phyloP scores from a whole-genome alignment of 2,888 invertebrate species.

The Hyposoter didymator region DNA sequence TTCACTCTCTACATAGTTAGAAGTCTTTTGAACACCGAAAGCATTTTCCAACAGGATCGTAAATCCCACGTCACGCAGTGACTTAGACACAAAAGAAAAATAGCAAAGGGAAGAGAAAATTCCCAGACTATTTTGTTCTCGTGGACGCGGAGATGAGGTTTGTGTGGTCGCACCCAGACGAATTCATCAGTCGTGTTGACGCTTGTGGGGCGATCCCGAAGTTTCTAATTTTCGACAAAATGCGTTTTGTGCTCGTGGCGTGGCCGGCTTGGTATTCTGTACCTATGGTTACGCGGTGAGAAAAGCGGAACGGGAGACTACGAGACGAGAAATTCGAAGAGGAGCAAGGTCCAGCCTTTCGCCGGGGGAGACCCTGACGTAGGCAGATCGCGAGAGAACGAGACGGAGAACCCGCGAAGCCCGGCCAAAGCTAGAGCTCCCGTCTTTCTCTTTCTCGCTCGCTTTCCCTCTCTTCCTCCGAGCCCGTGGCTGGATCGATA shows the following conservation, averaged over 20 bases:
- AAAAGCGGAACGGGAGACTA: slow-evolving; percentile 8
- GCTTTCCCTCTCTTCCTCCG: slow-evolving; percentile 13
- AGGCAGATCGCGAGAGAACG: background rate
- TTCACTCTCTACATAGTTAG: slow-evolving; percentile 19
- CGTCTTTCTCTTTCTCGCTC: slow-evolving; percentile 17
- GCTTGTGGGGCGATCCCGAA: slow-evolving; percentile 6
- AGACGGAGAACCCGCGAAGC: slow-evolving; percentile 21
- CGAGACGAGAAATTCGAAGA: slow-evolving; percentile 2
- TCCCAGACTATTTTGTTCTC: slow-evolving; percentile 41
- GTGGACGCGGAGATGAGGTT: background rate
- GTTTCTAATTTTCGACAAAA: slow-evolving; percentile 38
- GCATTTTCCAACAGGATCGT: slow-evolving; percentile 13
- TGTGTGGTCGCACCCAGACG: slow-evolving; percentile 24
- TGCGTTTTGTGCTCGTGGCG: background rate
- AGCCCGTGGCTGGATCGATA: slow-evolving; percentile 52
- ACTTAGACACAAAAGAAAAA: background rate
- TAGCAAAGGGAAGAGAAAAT: slow-evolving; percentile 13
- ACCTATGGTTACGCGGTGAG: slow-evolving; percentile 12
- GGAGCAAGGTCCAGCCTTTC: slow-evolving; percentile 33
- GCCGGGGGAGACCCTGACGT: slow-evolving; percentile 34
- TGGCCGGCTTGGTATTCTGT: background rate
- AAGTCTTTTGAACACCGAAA: slow-evolving; percentile 15
- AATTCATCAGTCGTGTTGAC: slow-evolving; percentile 48
- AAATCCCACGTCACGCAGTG: slow-evolving; percentile 36
- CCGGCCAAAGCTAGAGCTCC: slow-evolving; percentile 19